Evolutionary conservation across 2,888 invertebrate species (phyloP), one percentile per base, ranked within the genome.

Genomic region (Actias luna): DNA sequence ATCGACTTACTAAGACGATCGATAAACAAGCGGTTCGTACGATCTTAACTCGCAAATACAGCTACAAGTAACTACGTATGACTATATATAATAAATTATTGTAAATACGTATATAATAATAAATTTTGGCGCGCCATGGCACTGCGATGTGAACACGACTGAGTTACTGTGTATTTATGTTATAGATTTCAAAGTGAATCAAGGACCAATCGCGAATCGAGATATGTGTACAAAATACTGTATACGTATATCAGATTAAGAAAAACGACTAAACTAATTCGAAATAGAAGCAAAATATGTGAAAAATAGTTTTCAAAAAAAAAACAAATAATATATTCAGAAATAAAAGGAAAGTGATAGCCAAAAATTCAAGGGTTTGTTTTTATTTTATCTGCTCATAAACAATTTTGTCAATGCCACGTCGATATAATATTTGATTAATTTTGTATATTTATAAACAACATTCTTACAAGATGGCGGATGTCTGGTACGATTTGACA

Each of bases 91-190:
- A 18, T 5, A 33, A 33, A 33, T 33, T 33, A 33, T 33, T n/a
- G n/a, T 36, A n/a, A n/a, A 18, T 18, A 18, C 16, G 18, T 42
- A 42, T 42, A 33, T 33, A 10, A 7, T 33, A 42, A 42, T 42
- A 65, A 57, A 64, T 64, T 66, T 69, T 67, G 67, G 65, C 65
- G 68, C 67, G 65, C 65, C 61, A 69, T 69, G 69, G 69, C 68
- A 69, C 68, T 65, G 62, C 63, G 39, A 57, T 57, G 25, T 61
- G 29, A 39, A 57, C 39, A 52, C 39, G 42, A n/a, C 7, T 42
- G n/a, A 42, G 18, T 18, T n/a, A 42, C 18, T 18, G 8, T 18
- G 7, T 42, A 42, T 18, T 42, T 42, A 42, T 18, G 18, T 8
- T 33, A n/a, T 42, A 18, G 42, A 42, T 42, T 42, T 42, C 42